phyloP scores from a whole-genome alignment of 2,113 vertebrate genomes.

The Coracopsis vasa region DNA sequence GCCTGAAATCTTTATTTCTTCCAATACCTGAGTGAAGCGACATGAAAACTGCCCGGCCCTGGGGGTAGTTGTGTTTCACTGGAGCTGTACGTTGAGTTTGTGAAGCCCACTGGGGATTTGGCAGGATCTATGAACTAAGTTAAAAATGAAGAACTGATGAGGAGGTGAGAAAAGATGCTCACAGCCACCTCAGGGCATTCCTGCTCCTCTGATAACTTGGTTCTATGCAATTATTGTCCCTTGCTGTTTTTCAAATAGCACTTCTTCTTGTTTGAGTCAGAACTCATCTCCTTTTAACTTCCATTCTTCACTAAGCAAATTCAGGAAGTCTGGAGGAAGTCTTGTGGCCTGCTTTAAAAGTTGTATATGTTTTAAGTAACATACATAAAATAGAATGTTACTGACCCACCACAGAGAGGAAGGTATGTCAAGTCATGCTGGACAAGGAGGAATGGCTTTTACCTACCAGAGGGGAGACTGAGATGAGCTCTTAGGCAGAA shows the following conservation, averaged over 20 bases:
- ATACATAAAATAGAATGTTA: background rate
- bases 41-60: background rate
- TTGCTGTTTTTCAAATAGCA: constrained; percentile 15
- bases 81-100: background rate
- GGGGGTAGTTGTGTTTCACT: background rate
- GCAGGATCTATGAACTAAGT: background rate
- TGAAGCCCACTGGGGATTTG: background rate
- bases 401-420: background rate
- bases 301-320: background rate
- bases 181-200: background rate
- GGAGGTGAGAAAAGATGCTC: constrained; percentile 25
- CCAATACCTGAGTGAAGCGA: background rate
- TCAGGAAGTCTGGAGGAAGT: background rate
- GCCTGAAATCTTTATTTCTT: background rate
- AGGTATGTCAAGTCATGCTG: background rate
- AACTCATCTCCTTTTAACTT: background rate
- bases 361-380: background rate
- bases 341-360: background rate
- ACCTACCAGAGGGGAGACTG: background rate
- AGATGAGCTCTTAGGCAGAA: background rate
- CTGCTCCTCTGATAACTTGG: background rate
- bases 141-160: background rate
- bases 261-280: constrained; percentile 8
- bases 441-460: background rate
- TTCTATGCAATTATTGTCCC: constrained; percentile 9